Percentiles rank a stretch among this genome's conserved stretches.
Conservation (phyloP, 2,797 vertebrate genomes). For the Cynodonichthys magdalenae region DNA sequence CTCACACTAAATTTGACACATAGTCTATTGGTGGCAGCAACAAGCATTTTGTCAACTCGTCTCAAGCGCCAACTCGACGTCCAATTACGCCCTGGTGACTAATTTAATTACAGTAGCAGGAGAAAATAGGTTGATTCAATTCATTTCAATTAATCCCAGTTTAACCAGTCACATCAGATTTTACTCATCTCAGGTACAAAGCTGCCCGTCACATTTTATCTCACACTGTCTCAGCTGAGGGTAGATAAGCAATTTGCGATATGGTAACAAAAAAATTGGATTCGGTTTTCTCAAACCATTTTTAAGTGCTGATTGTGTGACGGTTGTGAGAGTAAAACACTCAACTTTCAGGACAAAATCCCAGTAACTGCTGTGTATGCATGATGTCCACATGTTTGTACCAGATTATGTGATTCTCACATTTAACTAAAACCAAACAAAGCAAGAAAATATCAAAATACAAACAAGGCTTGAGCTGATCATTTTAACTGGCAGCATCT, state of each 20-base stretch:
- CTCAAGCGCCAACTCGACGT: conserved; percentile 68
- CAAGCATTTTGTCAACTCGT: conserved; percentile 74
- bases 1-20: conserved; percentile 71
- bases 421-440: conserved; percentile 25
- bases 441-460: conserved; percentile 27
- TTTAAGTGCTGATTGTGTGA: conserved; percentile 38
- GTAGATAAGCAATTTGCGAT: conserved; percentile 37
- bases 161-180: conserved; percentile 72
- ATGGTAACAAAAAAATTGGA: conserved; percentile 43
- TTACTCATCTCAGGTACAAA: conserved; percentile 65
- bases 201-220: conserved; percentile 49
- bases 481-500: conserved; percentile 7
- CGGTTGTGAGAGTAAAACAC: conserved; percentile 52
- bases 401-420: conserved; percentile 64
- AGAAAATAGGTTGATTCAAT: conserved; percentile 77
- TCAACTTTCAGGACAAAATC: conserved; percentile 60
- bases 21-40: conserved; percentile 62
- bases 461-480: conserved; percentile 7
- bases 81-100: conserved; percentile 71
- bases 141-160: conserved; percentile 73
- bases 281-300: conserved; percentile 26
- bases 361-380: conserved; percentile 84
- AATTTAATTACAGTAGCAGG: conserved; percentile 79
- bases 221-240: conserved; percentile 25
- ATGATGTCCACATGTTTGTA: conserved; percentile 70